Evolutionary conservation across 2,797 vertebrate species (phyloP).

Genomic region (Megalops cyprinoides): DNA sequence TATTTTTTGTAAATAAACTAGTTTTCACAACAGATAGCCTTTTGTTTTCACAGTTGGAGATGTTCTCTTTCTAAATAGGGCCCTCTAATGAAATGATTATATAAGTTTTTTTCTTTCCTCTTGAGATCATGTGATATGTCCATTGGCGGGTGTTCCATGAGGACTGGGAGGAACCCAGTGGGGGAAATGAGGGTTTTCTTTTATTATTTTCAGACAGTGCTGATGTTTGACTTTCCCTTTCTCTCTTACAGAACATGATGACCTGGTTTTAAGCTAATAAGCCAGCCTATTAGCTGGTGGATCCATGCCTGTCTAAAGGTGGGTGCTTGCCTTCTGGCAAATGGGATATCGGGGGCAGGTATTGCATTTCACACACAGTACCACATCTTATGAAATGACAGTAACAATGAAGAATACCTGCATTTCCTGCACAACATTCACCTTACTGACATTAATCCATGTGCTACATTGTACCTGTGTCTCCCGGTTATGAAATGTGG

Average conservation of each 20-base stretch:
- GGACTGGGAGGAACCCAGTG: neutral
- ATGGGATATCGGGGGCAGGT: neutral
- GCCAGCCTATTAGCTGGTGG: neutral
- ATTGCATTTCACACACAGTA: neutral
- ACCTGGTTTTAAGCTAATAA: constrained; percentile 34
- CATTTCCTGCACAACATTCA: neutral
- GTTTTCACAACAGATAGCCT: constrained; percentile 50
- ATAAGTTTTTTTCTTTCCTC: constrained; percentile 42
- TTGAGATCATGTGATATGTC: constrained; percentile 42
- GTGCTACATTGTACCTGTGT: neutral
- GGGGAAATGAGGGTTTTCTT: constrained; percentile 39
- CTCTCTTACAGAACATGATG: constrained; percentile 39
- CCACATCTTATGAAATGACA: neutral
- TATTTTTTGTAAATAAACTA: constrained; percentile 47
- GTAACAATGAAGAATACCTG: neutral
- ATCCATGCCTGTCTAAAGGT: neutral
- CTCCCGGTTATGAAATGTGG: neutral
- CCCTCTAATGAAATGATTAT: constrained; percentile 47
- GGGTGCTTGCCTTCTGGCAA: neutral
- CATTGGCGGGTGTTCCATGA: constrained; percentile 33
- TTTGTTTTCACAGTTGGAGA: constrained; percentile 54
- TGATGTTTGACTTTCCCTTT: constrained; percentile 40
- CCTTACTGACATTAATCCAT: neutral
- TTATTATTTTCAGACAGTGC: constrained; percentile 31
- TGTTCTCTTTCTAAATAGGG: constrained; percentile 23